A percentile compares a stretch with the other conserved stretches of the same genome.
phyloP scores from a whole-genome alignment of 2,113 vertebrate genomes.

The Sardina pilchardus region DNA sequence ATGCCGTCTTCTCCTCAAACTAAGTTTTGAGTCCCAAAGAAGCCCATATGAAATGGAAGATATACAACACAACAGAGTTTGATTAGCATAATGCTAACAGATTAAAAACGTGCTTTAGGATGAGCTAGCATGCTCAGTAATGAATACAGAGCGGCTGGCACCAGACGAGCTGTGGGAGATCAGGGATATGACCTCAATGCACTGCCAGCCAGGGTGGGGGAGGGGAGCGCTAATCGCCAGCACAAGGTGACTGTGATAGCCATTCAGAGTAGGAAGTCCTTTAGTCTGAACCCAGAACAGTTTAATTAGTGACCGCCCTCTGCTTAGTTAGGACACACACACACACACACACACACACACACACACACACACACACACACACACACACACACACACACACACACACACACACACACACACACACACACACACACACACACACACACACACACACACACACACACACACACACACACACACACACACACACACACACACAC shows the following conservation, averaged over 20 bases:
- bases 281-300: slow-evolving; percentile 1
- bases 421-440: neutral
- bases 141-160: neutral
- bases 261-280: neutral
- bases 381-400: neutral
- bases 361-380: too few relatives aligned
- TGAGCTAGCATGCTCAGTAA: neutral
- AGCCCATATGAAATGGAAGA: too few relatives aligned
- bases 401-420: neutral
- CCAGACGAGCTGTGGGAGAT: neutral
- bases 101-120: neutral
- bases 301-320: slow-evolving; percentile 31
- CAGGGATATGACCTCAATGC: neutral
- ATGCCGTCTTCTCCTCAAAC: too few relatives aligned
- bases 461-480: too few relatives aligned
- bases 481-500: too few relatives aligned
- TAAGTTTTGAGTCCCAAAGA: neutral
- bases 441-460: too few relatives aligned
- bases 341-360: neutral
- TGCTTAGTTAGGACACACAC: slow-evolving; percentile 20
- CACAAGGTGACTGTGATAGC: slow-evolving; percentile 20
- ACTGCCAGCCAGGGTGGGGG: neutral
- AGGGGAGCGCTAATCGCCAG: slow-evolving; percentile 22
- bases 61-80: too few relatives aligned
- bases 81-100: too few relatives aligned